Base-by-base conservation (phyloP, 1,140 invertebrate genomes). In the Oncopodura yosiiana region DNA sequence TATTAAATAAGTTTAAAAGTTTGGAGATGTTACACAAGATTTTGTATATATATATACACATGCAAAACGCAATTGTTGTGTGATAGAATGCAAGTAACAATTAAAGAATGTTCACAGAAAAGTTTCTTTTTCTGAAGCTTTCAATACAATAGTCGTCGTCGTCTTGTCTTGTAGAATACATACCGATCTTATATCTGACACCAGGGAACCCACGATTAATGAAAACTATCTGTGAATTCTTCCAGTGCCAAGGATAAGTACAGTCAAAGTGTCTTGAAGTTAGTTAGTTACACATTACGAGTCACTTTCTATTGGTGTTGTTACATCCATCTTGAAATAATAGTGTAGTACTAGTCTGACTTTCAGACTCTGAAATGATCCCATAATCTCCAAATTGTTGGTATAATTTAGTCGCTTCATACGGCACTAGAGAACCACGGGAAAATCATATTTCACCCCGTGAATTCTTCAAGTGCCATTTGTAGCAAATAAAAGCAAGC, bases 181-280 rank as follows among this genome's bases (percentile, higher is more conserved):
- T 34, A 27, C 26, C n/a, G n/a, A 36, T 42, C 29, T 65, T 61
- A 66, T 65, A 63, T 66, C 57, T 66, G 65, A 61, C 65, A 66
- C 65, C 65, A 65, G 65, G 62, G 63, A 66, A 65, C 59, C 65
- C 65, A 66, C 65, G 63, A 66, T 62, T 61, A 29, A 41, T n/a
- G 48, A 34, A 55, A 42, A 56, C 56, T 48, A 62, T 66, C 65
- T 66, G 65, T 66, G 65, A 66, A 66, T 66, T 66, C 65, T 66
- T 66, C 65, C 63, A 66, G 65, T 66, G 65, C 65, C 65, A 66
- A 66, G 65, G 63, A 65, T 65, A 65, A 66, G 57, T 58, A 54
- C 61, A 63, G 61, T 58, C 54, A 8, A 32, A 4, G 5, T 9
- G 5, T 18, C 21, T 42, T 36, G 21, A 12, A 16, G 26, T 18